Evolutionary conservation across 2,888 invertebrate species (phyloP), one percentile per base, ranked within the genome.

Genomic region (Sarcophaga rosellei): DNA sequence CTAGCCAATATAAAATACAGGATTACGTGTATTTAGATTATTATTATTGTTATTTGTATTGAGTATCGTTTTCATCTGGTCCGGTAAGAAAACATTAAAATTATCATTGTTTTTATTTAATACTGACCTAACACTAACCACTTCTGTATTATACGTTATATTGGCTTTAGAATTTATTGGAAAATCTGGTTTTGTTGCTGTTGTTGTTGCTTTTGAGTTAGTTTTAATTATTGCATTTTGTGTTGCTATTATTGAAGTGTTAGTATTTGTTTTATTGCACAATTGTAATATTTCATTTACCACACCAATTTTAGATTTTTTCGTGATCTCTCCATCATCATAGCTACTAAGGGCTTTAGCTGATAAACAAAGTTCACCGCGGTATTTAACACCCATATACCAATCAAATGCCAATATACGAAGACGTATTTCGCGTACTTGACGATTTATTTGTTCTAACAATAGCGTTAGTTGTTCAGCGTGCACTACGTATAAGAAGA

Each of bases 401-500:
- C 92, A 92, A 79, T 91, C 91, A 68, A 90, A 91, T 0, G 89
- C 88, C 70, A 90, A 78, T 6, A 92, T 83, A 25, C 84, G 81
- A 20, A 91, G 57, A 77, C 91, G 89, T 15, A 89, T 85, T 15
- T 90, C 87, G 25, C 91, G 91, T n/a, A 92, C 79, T 73, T 87
- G 88, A 6, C 89, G 90, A 12, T 84, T 89, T 45, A 90, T 74
- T 47, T 88, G 80, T 21, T 78, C 10, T 73, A 92, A 35, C 23
- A 89, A 59, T 0, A 47, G n/a, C 68, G 90, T 89, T 73, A 91
- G 57, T 6, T 72, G 72, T 25, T 73, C 76, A 12, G 88, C 90
- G 47, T 91, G 89, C 1, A 72, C 91, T 91, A n/a, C n/a, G n/a
- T n/a, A 35, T 11, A 83, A 25, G n/a, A 35, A 44, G 21, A 65